Evolutionary conservation across 2,113 vertebrate genomes (phyloP), one percentile per base, ranked within the genome.

Genomic region (Silurus meridionalis): DNA sequence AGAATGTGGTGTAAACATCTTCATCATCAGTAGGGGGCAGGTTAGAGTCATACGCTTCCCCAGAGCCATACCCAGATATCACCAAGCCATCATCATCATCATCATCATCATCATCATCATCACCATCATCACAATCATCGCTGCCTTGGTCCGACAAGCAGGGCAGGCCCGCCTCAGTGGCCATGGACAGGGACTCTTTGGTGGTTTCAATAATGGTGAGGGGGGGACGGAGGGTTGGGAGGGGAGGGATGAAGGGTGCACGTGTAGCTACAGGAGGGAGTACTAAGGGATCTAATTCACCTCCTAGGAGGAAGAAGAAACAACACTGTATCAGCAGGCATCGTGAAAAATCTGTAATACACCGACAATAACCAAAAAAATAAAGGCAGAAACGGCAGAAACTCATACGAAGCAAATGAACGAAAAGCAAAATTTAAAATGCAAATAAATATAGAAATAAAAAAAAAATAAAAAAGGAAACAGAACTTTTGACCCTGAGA

Each of bases 51-150:
- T 97, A 97, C 93, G 97, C 97, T 97, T 99, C 97, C 97, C 98
- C 98, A 97, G 98, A 99, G 98, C 98, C 98, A 99, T 97, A 98
- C 97, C 98, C 97, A 97, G 97, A 99, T 96, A 97, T 98, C 97
- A 99, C 97, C 97, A 97, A 98, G 98, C 97, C 97, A 98, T 99
- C 98, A 98, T 96, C 97, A 98, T 98, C 97, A 98, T 98, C 97
- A 98, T 97, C 99, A 99, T 97, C 97, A 97, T 98, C 97, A 98
- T 98, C 98, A 98, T 99, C 98, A 97, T 96, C 97, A 98, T 98
- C 97, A 99, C 97, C 98, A 97, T 96, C 97, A 98, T 98, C 97
- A 99, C 97, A 99, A 99, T 97, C 98, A 97, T 98, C 97, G 98
- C 97, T 97, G 98, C 97, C 98, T 97, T 96, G 97, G 96, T 99